A percentile compares a stretch with the other conserved stretches of the same genome.
phyloP scores from a whole-genome alignment of 1,140 invertebrate species.

The Drosophila bifasciata region DNA sequence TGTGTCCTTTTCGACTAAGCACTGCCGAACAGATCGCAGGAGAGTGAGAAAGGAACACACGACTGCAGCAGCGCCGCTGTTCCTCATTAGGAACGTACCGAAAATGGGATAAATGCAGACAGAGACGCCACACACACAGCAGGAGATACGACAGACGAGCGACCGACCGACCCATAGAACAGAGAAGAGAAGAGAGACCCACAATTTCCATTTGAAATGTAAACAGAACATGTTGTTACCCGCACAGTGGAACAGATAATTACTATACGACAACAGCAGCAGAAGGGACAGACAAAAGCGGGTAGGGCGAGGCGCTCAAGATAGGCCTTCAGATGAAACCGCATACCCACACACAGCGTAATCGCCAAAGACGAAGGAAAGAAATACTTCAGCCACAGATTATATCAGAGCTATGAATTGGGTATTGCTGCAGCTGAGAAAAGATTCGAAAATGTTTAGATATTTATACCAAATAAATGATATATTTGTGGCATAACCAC shows the following conservation, averaged over 20 bases:
- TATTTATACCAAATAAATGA: too few species aligned
- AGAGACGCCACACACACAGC: conserved; percentile 30
- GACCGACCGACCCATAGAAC: conserved; percentile 36
- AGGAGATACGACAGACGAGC: conserved; percentile 39
- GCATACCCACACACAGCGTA: background rate
- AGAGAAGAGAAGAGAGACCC: conserved; percentile 7
- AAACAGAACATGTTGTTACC: conserved; percentile 73
- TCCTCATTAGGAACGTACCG: conserved; percentile 48
- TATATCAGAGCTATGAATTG: too few species aligned
- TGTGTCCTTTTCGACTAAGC: conserved; percentile 21
- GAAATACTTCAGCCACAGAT: too few species aligned
- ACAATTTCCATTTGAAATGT: conserved; percentile 74
- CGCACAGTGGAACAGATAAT: conserved; percentile 62
- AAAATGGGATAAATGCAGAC: conserved; percentile 66
- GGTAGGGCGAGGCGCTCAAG: conserved; percentile 16
- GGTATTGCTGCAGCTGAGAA: too few species aligned
- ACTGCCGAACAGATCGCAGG: too few species aligned
- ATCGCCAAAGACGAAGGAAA: too few species aligned
- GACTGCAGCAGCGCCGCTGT: conserved; percentile 8
- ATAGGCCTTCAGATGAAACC: conserved; percentile 30
- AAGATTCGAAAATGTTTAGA: too few species aligned
- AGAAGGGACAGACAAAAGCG: conserved; percentile 41
- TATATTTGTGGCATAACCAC: too few species aligned
- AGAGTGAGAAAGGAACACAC: conserved; percentile 32
- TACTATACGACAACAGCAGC: conserved; percentile 8